phyloP scores from a whole-genome alignment of 2,797 vertebrate genomes.

The Xenops minutus region DNA sequence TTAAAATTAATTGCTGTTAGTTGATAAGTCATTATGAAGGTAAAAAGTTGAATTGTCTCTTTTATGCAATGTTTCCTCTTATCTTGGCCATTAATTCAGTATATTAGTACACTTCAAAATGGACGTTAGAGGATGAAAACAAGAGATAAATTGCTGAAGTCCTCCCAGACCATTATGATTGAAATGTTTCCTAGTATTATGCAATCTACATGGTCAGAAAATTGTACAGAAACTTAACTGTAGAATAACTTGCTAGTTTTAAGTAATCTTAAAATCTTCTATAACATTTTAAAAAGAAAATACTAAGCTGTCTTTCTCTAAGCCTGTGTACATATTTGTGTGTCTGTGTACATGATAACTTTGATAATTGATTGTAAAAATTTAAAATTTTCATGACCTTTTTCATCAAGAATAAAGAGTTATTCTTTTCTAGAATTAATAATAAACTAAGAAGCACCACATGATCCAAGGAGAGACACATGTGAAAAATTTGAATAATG shows the following conservation, averaged over 20 bases:
- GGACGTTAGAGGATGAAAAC: not conserved
- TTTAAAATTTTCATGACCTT: accelerated
- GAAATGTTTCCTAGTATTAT: not conserved
- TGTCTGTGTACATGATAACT: not conserved
- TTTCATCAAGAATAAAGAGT: not conserved
- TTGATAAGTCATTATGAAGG: not conserved
- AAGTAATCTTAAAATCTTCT: not conserved
- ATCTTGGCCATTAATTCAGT: not conserved
- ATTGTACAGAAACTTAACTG: not conserved
- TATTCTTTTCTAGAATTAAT: not conserved
- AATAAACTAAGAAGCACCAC: not conserved
- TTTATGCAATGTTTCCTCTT: not conserved
- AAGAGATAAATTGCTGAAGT: not conserved
- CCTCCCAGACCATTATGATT: not conserved
- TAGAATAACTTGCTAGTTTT: not conserved
- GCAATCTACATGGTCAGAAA: not conserved
- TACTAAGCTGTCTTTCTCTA: not conserved
- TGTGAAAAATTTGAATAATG: not conserved
- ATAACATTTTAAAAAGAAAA: not conserved
- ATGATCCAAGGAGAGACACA: not conserved
- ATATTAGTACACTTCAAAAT: not conserved
- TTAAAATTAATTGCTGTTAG: not conserved
- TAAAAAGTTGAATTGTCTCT: not conserved
- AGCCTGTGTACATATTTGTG: not conserved
- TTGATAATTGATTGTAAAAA: not conserved